phyloP scores from a whole-genome alignment of 37 sponge, comb jelly and placozoan species.

The Axinella damicornis region DNA sequence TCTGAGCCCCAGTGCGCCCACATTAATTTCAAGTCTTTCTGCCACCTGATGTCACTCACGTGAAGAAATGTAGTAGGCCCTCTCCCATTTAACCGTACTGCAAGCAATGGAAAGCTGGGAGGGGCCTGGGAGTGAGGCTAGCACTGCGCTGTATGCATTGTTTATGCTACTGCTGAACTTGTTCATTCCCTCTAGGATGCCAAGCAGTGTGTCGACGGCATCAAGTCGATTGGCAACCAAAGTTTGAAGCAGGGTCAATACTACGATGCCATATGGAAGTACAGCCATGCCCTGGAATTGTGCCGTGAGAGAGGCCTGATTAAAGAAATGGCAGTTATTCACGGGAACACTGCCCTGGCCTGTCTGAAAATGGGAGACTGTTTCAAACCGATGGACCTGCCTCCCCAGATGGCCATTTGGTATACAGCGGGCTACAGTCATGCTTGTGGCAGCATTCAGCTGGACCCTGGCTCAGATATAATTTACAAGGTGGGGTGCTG shows the following conservation, averaged over 20 bases:
- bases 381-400: neutral
- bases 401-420: neutral
- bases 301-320: neutral
- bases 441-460: neutral
- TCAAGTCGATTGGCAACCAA: slow-evolving; percentile 33
- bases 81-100: too few relatives aligned
- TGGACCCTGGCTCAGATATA: neutral
- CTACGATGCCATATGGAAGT: slow-evolving; percentile 59
- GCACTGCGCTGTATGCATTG: too few relatives aligned
- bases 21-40: too few relatives aligned
- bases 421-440: neutral
- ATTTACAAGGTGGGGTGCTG: neutral
- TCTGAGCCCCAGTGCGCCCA: too few relatives aligned
- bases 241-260: slow-evolving; percentile 26
- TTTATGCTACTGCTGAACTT: too few relatives aligned
- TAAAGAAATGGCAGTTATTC: neutral
- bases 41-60: too few relatives aligned
- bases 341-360: slow-evolving; percentile 3
- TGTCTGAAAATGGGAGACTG: slow-evolving; percentile 44
- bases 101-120: too few relatives aligned
- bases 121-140: too few relatives aligned
- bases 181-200: slow-evolving; percentile 17
- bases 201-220: neutral
- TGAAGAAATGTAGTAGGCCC: too few relatives aligned
- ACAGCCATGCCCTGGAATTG: slow-evolving; percentile 23